These are phyloP conservation scores for Aphis gossypii DNA, from an alignment of 1,140 invertebrate genomes.

Conservation along the genomic window DNA sequence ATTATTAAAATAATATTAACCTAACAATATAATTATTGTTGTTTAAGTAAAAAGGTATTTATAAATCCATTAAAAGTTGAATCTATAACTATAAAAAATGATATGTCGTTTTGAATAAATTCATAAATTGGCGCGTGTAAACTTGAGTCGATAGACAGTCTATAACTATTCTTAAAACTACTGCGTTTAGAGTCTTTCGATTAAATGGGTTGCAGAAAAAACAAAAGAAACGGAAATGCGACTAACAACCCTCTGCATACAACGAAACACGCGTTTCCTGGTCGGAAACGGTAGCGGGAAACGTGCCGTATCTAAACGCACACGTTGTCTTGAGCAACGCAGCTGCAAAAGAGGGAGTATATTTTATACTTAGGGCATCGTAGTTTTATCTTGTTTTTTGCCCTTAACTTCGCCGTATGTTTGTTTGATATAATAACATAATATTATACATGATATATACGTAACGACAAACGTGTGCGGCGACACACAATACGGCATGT, in stretches of 20 bases:
- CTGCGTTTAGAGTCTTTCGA: background rate
- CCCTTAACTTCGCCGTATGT: background rate
- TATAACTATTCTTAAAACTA: background rate
- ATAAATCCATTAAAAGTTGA: too few species aligned
- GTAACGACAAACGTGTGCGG: slow-evolving; percentile 13
- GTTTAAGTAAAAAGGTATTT: background rate
- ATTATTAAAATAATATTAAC: background rate
- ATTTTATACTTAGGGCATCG: background rate
- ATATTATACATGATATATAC: background rate
- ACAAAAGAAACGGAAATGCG: slow-evolving; percentile 36
- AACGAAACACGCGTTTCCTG: background rate
- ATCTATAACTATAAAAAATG: background rate
- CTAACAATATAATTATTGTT: background rate
- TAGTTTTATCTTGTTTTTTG: slow-evolving; percentile 34
- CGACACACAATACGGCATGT: slow-evolving; percentile 25
- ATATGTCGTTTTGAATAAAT: background rate
- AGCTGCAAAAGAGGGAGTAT: slow-evolving; percentile 37
- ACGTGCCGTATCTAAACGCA: slow-evolving; percentile 46
- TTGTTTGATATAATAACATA: background rate
- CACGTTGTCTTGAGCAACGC: slow-evolving; percentile 34
- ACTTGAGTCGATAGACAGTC: background rate
- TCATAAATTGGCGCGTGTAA: background rate
- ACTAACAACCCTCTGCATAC: background rate
- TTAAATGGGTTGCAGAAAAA: background rate
- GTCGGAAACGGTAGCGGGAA: background rate